Conservation (phyloP, 1,140 invertebrate species). For the Drosophila virilis region DNA sequence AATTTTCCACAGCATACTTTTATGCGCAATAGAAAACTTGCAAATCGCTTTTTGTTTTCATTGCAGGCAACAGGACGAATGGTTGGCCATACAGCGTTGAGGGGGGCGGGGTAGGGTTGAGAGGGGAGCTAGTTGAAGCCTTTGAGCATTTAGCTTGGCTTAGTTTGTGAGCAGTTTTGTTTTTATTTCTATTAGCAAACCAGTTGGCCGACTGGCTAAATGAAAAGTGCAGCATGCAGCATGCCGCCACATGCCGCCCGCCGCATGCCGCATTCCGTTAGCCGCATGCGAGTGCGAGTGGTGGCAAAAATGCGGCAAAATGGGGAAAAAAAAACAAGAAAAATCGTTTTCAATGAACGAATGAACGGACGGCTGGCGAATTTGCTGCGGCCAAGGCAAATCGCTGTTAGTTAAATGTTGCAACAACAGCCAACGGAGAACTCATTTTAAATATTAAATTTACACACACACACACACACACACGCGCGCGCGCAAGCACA, state of each 20-base stretch:
- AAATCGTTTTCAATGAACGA: slow-evolving; percentile 68
- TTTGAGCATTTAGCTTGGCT: slow-evolving; percentile 80
- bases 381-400: slow-evolving; percentile 46
- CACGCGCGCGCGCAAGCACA: not conserved
- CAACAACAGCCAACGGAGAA: slow-evolving; percentile 31
- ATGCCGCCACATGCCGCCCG: not conserved
- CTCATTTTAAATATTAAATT: slow-evolving; percentile 69
- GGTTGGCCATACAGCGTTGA: not conserved
- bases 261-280: slow-evolving; percentile 10
- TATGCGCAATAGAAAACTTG: slow-evolving; percentile 82
- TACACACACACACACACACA: slow-evolving; percentile 16
- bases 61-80: slow-evolving; percentile 46
- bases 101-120: not conserved
- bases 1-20: slow-evolving; percentile 77
- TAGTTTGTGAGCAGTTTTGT: slow-evolving; percentile 78
- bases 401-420: slow-evolving; percentile 54
- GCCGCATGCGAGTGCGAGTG: slow-evolving; percentile 14
- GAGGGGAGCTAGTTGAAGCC: slow-evolving; percentile 46
- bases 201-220: slow-evolving; percentile 70
- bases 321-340: slow-evolving; percentile 33
- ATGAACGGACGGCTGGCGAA: slow-evolving; percentile 43
- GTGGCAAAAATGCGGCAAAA: not conserved
- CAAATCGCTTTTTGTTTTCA: slow-evolving; percentile 82
- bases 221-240: slow-evolving; percentile 59
- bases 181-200: slow-evolving; percentile 82